Base-by-base conservation (phyloP, 2,113 vertebrate species). In the Lophochroa leadbeateri region DNA sequence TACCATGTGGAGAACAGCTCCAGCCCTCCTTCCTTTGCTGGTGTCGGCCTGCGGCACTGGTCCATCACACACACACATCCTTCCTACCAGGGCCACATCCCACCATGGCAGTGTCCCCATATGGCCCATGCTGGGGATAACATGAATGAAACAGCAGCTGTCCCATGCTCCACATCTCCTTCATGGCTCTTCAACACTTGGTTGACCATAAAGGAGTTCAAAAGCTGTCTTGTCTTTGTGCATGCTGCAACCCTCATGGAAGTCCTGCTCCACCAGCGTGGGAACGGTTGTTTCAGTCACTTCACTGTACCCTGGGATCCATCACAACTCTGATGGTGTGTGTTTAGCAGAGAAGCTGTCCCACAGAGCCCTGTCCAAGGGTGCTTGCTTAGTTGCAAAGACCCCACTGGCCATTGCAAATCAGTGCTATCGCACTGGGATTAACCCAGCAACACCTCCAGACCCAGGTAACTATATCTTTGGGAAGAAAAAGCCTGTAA, bases 81-180 rank as follows among this genome's bases (percentile, higher is more conserved):
- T 76, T 79, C 53, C 43, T 23, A 58, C 49, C 28, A 81, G 19
- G 17, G 17, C 11, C 50, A 75, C 6, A 43, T 89, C 43, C 44
- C 31, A 33, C 31, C 14, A 9, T 0, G 1, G 35, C 16, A 50
- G 44, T 4, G 13, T 17, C 25, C 43, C 57, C 33, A 24, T 35
- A 23, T 7, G 13, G 33, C 43, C 17, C 7, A 8, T 31, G 29
- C 28, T 57, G 65, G 10, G 17, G 25, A 43, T 23, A 57, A 67
- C 0, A 1, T 23, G 16, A 77, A 37, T 0, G 0, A 25, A 91
- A 20, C 13, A 60, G 17, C 0, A 28, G 19, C 52, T 84, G 20
- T 60, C 39, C 41, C 60, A 65, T 15, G 17, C 31, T 70, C 6
- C 31, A 19, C 3, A 44, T 78, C 31, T 69, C 41, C 60, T 81